Conservation (phyloP, 2,113 vertebrate genomes). For the Nansenia antarctica region DNA sequence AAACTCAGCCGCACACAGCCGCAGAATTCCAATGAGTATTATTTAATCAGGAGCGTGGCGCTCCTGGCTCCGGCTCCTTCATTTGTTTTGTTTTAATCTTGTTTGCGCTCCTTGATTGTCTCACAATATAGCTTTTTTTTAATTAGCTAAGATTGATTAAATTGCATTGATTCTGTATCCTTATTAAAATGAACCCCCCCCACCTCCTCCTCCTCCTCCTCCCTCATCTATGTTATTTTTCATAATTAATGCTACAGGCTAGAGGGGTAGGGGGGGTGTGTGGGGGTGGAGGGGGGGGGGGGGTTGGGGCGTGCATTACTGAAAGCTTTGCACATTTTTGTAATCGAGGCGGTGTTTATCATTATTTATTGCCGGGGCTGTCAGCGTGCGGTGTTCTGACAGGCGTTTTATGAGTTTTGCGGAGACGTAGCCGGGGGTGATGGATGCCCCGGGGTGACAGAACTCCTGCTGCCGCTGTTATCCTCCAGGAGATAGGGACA, state of each 20-base stretch:
- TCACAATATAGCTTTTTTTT: slow-evolving; percentile 71
- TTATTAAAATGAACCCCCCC: slow-evolving; percentile 68
- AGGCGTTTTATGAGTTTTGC: slow-evolving; percentile 45
- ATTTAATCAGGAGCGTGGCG: slow-evolving; percentile 70
- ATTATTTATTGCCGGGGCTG: slow-evolving; percentile 57
- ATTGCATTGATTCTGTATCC: slow-evolving; percentile 70
- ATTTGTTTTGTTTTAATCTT: slow-evolving; percentile 79
- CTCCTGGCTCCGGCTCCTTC: slow-evolving; percentile 60
- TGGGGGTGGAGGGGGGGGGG: slow-evolving; percentile 33
- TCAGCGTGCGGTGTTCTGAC: slow-evolving; percentile 42
- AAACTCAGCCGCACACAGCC: slow-evolving; percentile 40
- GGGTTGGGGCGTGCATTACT: slow-evolving; percentile 21
- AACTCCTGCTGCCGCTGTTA: not conserved
- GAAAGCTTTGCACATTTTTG: slow-evolving; percentile 50
- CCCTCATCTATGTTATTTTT: slow-evolving; percentile 68
- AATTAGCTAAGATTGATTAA: slow-evolving; percentile 75
- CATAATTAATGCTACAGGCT: slow-evolving; percentile 64
- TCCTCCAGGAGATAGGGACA: slow-evolving; percentile 1
- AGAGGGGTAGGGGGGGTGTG: slow-evolving; percentile 23
- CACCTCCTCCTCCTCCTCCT: slow-evolving; percentile 27
- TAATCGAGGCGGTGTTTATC: slow-evolving; percentile 50
- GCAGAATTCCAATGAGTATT: slow-evolving; percentile 72
- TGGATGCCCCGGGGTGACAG: slow-evolving; percentile 25
- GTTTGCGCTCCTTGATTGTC: slow-evolving; percentile 76
- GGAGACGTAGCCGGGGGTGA: slow-evolving; percentile 3